Base-by-base conservation (phyloP, 1,140 invertebrate species). In the Rhynchophorus ferrugineus region DNA sequence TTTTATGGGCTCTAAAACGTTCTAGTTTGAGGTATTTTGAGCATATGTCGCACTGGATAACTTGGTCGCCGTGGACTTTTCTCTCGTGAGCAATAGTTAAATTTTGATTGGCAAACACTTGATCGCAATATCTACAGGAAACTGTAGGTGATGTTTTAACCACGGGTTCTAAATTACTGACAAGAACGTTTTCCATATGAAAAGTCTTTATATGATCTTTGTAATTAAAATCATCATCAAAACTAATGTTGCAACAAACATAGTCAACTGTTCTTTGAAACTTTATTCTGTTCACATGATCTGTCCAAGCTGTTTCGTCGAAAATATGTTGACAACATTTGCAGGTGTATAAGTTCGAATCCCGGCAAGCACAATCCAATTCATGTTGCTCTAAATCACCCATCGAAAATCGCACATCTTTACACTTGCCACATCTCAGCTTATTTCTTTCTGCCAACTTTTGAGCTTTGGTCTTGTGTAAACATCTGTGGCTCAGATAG, bases 51-150 rank as follows among this genome's bases (percentile, higher is more conserved):
- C 47, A 49, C 9, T 9, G n/a, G 2, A 41, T 38, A 2, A 42
- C 9, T 18, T 49, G 22, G 19, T 20, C 38, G n/a, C 19, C 3
- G 38, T 49, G 47, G 5, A 18, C 13, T 42, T 49, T 6, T 33
- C 24, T 49, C 18, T 49, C 37, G 24, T 49, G 47, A 5, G 37
- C 33, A 6, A n/a, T 22, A 18, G n/a, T 29, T 11, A 39, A 9
- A 9, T 42, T 49, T 33, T 33, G 13, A n/a, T 39, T 39, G 11
- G 14, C 17, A 18, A 35, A 51, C 18, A 9, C 2, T 17, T 41
- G 16, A n/a, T 43, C 14, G 21, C 41, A 44, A 36, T 43, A 51
- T 13, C 38, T 45, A 22, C 39, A 44, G 11, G 24, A 29, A 5
- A 29, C 24, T n/a, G n/a, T n/a, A n/a, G n/a, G n/a, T n/a, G n/a